phyloP scores from a whole-genome alignment of 2,113 vertebrate genomes.

The Percopsis transmontana region DNA sequence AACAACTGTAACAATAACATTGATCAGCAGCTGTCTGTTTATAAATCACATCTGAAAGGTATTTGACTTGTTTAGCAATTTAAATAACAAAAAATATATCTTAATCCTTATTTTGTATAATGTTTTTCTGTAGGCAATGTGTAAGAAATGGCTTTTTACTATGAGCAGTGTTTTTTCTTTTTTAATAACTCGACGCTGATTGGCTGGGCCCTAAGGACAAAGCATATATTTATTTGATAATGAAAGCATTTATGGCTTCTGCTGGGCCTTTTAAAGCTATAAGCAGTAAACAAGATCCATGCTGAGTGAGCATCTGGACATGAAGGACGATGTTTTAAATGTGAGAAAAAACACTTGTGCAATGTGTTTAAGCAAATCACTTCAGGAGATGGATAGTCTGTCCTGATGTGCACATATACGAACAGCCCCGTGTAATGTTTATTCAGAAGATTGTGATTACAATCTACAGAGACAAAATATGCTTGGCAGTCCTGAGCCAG shows the following conservation, averaged over 20 bases:
- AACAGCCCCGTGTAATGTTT: not conserved
- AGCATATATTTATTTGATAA: not conserved
- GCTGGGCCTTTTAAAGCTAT: not conserved
- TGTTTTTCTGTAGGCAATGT: too few species aligned
- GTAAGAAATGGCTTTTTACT: too few species aligned
- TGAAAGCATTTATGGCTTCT: not conserved
- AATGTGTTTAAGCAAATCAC: not conserved
- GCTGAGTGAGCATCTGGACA: not conserved
- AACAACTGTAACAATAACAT: not conserved
- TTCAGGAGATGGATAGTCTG: too few species aligned
- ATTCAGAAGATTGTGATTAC: not conserved
- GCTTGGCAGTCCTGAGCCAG: not conserved
- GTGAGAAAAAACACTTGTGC: not conserved
- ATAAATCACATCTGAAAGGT: not conserved
- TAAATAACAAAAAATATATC: too few species aligned
- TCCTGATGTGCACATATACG: too few species aligned
- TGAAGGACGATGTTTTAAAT: not conserved
- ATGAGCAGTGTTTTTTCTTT: too few species aligned
- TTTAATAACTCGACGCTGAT: too few species aligned
- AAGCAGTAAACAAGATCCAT: not conserved
- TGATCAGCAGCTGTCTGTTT: not conserved
- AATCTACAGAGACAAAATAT: not conserved
- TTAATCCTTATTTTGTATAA: too few species aligned
- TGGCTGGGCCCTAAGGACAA: too few species aligned
- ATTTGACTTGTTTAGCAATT: too few species aligned